These are phyloP conservation scores for Taenioides sp. DNA, from an alignment of 2,797 vertebrate species.

Conservation along the genomic window DNA sequence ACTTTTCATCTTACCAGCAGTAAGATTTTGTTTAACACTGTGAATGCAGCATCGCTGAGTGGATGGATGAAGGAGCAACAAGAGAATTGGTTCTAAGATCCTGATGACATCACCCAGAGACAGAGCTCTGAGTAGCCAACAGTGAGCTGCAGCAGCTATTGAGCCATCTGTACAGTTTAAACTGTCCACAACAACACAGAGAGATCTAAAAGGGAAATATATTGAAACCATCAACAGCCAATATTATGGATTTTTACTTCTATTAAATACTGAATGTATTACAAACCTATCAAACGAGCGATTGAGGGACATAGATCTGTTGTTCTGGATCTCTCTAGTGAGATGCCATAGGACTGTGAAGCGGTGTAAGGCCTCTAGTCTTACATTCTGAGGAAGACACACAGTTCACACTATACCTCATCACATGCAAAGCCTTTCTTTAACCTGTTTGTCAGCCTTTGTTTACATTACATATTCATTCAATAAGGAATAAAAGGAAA, in stretches of 20 bases:
- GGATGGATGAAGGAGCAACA: constrained; percentile 91
- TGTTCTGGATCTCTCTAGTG: constrained; percentile 91
- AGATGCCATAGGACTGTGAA: constrained; percentile 98
- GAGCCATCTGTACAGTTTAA: constrained; percentile 88
- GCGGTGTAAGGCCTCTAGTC: constrained; percentile 90
- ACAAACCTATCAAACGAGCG: constrained; percentile 94
- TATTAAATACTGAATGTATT: not conserved
- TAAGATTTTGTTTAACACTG: constrained; percentile 82
- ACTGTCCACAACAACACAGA: constrained; percentile 95
- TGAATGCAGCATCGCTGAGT: constrained; percentile 89
- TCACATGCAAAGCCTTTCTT: not conserved
- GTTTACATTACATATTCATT: not conserved
- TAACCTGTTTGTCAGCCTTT: constrained; percentile 12
- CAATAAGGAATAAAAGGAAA: not conserved
- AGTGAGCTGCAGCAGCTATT: constrained; percentile 88
- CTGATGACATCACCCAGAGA: constrained; percentile 90
- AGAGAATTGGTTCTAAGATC: constrained; percentile 90
- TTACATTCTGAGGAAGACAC: constrained; percentile 65
- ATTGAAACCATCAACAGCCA: not conserved
- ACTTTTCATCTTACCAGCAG: constrained; percentile 74
- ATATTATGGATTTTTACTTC: not conserved
- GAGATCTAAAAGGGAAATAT: constrained; percentile 77
- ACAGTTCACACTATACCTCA: constrained; percentile 9
- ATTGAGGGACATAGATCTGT: constrained; percentile 86
- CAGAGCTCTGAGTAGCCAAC: constrained; percentile 91